Evolutionary conservation across 2,113 vertebrate species (phyloP).

Genomic region (Procavia capensis): DNA sequence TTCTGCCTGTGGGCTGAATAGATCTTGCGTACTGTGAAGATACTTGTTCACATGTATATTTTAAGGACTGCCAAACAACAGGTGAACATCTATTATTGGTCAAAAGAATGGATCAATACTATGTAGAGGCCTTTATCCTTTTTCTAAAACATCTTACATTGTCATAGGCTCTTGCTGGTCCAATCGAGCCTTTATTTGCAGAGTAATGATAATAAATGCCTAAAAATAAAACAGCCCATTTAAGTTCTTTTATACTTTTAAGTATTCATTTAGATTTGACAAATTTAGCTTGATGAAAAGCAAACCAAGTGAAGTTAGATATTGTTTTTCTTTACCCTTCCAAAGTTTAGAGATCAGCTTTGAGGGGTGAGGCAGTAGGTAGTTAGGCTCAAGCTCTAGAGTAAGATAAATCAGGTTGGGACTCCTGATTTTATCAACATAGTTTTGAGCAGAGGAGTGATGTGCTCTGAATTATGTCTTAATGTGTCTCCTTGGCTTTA

Average conservation of each 20-base stretch:
- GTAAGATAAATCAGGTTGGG: neutral
- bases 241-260: neutral
- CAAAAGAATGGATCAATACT: neutral
- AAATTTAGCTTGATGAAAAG: neutral
- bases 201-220: neutral
- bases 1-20: neutral
- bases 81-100: neutral
- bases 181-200: neutral
- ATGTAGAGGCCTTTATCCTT: fast-evolving
- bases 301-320: neutral
- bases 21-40: neutral
- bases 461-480: neutral
- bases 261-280: neutral
- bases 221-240: neutral
- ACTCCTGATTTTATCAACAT: fast-evolving
- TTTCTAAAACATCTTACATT: neutral
- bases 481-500: neutral
- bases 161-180: neutral
- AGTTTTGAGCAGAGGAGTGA: neutral
- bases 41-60: neutral
- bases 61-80: too few species aligned
- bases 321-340: neutral
- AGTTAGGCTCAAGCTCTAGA: fast-evolving
- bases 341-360: fast-evolving
- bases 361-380: neutral